Evolutionary conservation across 2,888 invertebrate species (phyloP), one percentile per base, ranked within the genome.

Genomic region (Tipula helvola): DNA sequence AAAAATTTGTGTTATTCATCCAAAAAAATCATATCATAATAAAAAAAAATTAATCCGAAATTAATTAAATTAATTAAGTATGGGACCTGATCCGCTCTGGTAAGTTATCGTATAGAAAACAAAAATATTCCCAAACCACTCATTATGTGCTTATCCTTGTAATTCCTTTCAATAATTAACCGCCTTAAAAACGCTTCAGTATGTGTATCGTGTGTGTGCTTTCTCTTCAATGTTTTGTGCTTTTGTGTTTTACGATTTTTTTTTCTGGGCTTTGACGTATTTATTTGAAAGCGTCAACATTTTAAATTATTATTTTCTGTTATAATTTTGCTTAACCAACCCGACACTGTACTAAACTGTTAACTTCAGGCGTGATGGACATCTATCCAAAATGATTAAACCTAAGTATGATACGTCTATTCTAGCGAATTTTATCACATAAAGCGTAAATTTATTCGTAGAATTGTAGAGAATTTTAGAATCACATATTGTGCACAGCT

Each of bases 51-150:
- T 57, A 86, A 87, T 41, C 16, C 85, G 85, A 87, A 85, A 71
- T 83, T 86, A 83, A 18, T 36, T 84, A 42, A 86, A 28, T 84
- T 28, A 83, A 16, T 86, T 87, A 87, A 88, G 88, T 87, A 87
- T 88, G 88, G 88, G 88, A 88, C 88, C 87, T 87, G 88, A 88
- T 87, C 88, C 88, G 47, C 86, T 88, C 83, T 88, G 88, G 88
- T 88, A 88, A 88, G 88, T 88, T 88, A 86, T 36, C 83, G 57
- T 44, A 84, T 44, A 36, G 18, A 12, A 52, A 86, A 83, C 13
- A 84, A 16, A 42, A 42, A 85, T 12, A 10, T 10, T 18, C 71
- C 71, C 8, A 71, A 2, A 71, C 71, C 71, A 71, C 28, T 71
- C 71, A 71, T 71, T 71, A 28, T 28, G 71, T 71, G 71, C 71